These are phyloP conservation scores for Vimba vimba DNA, from an alignment of 2,113 vertebrate genomes.

Conservation along the genomic window DNA sequence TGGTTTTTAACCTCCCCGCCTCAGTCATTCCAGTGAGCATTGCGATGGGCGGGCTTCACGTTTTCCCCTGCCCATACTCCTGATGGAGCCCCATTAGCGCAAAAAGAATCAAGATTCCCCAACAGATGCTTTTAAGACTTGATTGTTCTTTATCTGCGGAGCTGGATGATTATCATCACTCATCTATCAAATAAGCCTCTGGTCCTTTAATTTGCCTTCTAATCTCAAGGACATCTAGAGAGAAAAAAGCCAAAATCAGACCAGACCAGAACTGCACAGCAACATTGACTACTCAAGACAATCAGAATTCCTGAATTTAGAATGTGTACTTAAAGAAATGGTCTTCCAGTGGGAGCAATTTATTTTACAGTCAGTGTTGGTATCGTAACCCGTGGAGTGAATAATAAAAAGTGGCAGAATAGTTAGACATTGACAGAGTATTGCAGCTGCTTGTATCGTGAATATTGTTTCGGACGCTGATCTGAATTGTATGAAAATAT, in stretches of 20 bases:
- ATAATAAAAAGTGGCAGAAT: not conserved
- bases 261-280: not conserved
- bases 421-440: conserved; percentile 1
- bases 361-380: too few species aligned
- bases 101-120: conserved; percentile 35
- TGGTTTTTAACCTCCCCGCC: conserved; percentile 21
- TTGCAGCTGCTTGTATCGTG: not conserved
- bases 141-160: conserved; percentile 29
- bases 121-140: conserved; percentile 52
- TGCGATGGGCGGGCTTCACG: not conserved
- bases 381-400: not conserved
- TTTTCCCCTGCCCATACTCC: conserved; percentile 1
- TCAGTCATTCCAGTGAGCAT: not conserved
- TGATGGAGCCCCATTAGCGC: conserved; percentile 7
- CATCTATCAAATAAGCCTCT: conserved; percentile 1
- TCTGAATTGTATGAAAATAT: not conserved
- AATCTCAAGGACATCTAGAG: not conserved
- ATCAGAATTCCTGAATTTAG: not conserved
- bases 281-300: not conserved
- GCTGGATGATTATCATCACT: conserved; percentile 24
- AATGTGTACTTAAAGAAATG: not conserved
- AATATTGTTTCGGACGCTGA: not conserved
- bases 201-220: not conserved
- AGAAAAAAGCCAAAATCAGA: not conserved
- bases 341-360: too few species aligned